Evolutionary conservation across 1,140 invertebrate genomes (phyloP).

Genomic region (Atta texana): DNA sequence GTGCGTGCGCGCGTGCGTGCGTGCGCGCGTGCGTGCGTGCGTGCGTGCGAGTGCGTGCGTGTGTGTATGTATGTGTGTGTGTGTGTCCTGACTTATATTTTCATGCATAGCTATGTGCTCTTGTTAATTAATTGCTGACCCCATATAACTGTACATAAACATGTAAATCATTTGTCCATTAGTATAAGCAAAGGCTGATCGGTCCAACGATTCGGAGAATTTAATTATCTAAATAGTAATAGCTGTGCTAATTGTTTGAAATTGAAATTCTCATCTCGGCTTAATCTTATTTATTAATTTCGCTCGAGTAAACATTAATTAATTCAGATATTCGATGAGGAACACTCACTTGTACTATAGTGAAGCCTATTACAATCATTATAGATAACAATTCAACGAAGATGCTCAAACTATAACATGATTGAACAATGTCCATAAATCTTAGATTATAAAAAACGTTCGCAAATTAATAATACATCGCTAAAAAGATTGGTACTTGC

Average conservation of each 20-base stretch:
- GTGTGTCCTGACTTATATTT: slow-evolving; percentile 37
- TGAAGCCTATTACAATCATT: slow-evolving; percentile 53
- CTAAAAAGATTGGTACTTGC: slow-evolving; percentile 12
- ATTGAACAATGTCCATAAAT: slow-evolving; percentile 64
- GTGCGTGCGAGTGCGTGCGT: too few species aligned
- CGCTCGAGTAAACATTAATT: neutral
- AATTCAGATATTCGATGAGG: neutral
- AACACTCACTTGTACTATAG: slow-evolving; percentile 64
- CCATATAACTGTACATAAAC: slow-evolving; percentile 61
- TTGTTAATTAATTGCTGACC: slow-evolving; percentile 64
- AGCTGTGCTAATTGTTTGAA: neutral
- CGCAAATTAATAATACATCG: slow-evolving; percentile 6
- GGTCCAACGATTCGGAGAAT: slow-evolving; percentile 27
- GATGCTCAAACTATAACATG: slow-evolving; percentile 52
- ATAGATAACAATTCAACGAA: slow-evolving; percentile 36
- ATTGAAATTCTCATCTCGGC: neutral
- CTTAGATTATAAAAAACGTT: slow-evolving; percentile 46
- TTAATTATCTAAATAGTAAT: slow-evolving; percentile 22
- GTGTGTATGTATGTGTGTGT: too few species aligned
- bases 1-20: too few species aligned
- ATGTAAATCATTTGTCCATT: slow-evolving; percentile 56
- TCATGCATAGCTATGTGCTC: slow-evolving; percentile 48
- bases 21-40: too few species aligned
- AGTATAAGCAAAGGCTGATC: neutral
- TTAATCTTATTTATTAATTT: slow-evolving; percentile 7